A percentile compares a stretch with the other conserved stretches of the same genome.
Conservation (phyloP, 2,113 vertebrate species). For the Pelecanoides urinatrix region DNA sequence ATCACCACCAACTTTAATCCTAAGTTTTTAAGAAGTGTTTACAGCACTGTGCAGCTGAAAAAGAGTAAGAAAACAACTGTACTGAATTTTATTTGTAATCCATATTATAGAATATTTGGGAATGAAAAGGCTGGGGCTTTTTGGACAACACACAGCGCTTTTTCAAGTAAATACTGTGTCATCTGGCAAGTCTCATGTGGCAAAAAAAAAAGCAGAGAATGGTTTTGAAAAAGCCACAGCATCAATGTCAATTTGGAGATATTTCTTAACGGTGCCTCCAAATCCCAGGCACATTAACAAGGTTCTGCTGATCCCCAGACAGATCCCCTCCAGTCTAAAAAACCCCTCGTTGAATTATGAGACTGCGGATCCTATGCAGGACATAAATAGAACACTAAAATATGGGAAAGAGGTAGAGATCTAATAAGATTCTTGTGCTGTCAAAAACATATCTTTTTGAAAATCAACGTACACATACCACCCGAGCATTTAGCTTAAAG, state of each 20-base stretch:
- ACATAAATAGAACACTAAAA: slow-evolving; percentile 10
- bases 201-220: background rate
- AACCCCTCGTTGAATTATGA: background rate
- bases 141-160: background rate
- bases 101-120: background rate
- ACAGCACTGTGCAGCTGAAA: background rate
- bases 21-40: background rate
- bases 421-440: slow-evolving; percentile 20
- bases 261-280: slow-evolving; percentile 3
- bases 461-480: slow-evolving; percentile 4
- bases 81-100: background rate
- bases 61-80: background rate
- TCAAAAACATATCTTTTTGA: background rate
- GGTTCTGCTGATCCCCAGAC: background rate
- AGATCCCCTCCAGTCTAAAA: background rate
- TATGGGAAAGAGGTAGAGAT: slow-evolving; percentile 19
- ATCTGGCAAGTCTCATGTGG: background rate
- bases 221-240: background rate
- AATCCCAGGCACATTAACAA: slow-evolving; percentile 9
- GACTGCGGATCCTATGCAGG: background rate
- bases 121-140: background rate
- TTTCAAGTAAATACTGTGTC: slow-evolving; percentile 3
- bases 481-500: background rate
- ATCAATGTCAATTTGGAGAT: slow-evolving; percentile 22
- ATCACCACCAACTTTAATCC: background rate